These are phyloP conservation scores for Maniola hyperantus DNA, from an alignment of 2,888 invertebrate species.

Conservation along the genomic window DNA sequence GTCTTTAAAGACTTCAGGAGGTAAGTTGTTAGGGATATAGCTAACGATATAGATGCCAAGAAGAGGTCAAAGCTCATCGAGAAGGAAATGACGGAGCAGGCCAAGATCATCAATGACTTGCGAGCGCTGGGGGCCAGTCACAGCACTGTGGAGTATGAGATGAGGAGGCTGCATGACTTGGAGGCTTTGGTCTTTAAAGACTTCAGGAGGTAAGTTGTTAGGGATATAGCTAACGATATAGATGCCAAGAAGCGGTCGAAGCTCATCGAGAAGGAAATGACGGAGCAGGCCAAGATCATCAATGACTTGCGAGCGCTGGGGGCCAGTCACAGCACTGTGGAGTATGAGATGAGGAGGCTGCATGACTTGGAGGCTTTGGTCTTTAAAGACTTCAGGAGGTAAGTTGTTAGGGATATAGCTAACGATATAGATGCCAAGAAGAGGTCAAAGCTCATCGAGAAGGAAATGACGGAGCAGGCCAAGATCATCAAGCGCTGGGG, in stretches of 20 bases:
- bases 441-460: constrained; percentile 96
- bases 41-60: too few species aligned
- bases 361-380: constrained; percentile 97
- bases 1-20: constrained; percentile 96
- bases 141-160: too few species aligned
- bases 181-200: too few species aligned
- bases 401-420: too few species aligned
- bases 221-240: too few species aligned
- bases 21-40: constrained; percentile 56
- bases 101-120: too few species aligned
- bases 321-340: constrained; percentile 94
- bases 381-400: constrained; percentile 96
- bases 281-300: constrained; percentile 97
- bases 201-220: too few species aligned
- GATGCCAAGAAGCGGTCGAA: constrained; percentile 94
- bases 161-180: too few species aligned
- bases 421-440: constrained; percentile 91
- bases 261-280: constrained; percentile 98
- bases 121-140: too few species aligned
- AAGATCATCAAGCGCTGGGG: constrained; percentile 94
- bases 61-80: too few species aligned
- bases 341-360: constrained; percentile 94
- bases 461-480: constrained; percentile 98
- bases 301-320: constrained; percentile 94
- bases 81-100: too few species aligned